These are phyloP conservation scores for Umimayanthus kanabou DNA, from an alignment of 92 coral and sea anemone species.

Conservation along the genomic window DNA sequence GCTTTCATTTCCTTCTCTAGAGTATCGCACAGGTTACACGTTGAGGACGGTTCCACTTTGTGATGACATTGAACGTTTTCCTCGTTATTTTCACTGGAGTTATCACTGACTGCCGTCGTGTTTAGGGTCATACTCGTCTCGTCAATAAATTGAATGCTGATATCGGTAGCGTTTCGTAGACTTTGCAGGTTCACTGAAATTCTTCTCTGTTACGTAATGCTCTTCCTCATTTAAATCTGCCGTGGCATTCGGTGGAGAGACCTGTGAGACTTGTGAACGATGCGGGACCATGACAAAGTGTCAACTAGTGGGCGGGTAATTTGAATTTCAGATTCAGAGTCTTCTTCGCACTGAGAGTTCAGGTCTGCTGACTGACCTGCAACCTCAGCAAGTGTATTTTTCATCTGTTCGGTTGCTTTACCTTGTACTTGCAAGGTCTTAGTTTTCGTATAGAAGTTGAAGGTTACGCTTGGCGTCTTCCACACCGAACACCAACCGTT, in stretches of 20 bases:
- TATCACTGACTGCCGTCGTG: conserved; percentile 30
- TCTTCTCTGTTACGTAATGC: conserved; percentile 32
- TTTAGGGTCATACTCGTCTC: conserved; percentile 32
- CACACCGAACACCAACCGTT: conserved; percentile 25
- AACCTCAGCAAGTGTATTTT: conserved; percentile 24
- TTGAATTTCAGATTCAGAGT: conserved; percentile 34
- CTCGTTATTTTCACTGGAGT: conserved; percentile 24
- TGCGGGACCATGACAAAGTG: conserved; percentile 2
- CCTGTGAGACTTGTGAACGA: conserved; percentile 1
- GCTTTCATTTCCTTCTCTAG: conserved; percentile 41
- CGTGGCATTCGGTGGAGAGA: conserved; percentile 18
- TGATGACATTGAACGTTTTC: conserved; percentile 27
- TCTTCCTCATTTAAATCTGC: conserved; percentile 35
- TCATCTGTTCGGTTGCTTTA: conserved; percentile 40
- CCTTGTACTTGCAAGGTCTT: conserved; percentile 46
- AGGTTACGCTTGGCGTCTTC: conserved; percentile 48
- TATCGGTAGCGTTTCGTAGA: background rate
- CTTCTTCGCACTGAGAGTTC: conserved; percentile 29
- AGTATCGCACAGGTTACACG: conserved; percentile 26
- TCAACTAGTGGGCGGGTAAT: conserved; percentile 25
- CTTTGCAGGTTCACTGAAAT: background rate
- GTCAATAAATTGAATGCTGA: conserved; percentile 22
- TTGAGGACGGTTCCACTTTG: conserved; percentile 29
- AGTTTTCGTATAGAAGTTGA: conserved; percentile 39
- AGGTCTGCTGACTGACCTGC: conserved; percentile 22